phyloP scores from a whole-genome alignment of 92 coral and sea anemone genomes.

The Porites divaricata region DNA sequence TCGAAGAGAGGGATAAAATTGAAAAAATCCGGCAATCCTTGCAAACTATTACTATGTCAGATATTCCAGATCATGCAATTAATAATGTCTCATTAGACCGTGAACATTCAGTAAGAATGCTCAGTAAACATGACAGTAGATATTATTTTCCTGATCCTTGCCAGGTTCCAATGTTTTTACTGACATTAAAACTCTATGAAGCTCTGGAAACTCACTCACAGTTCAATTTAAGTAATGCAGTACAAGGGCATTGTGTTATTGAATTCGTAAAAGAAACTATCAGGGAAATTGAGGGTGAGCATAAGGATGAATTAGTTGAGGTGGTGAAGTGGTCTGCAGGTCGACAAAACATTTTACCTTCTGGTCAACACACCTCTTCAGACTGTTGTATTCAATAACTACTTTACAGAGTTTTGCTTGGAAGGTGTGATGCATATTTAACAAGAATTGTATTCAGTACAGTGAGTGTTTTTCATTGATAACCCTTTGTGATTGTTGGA shows the following conservation, averaged over 20 bases:
- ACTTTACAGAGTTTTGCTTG: too few species aligned
- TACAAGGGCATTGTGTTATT: neutral
- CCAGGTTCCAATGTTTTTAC: neutral
- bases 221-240: conserved; percentile 14
- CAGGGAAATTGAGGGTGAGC: neutral
- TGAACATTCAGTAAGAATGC: too few species aligned
- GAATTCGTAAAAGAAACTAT: neutral
- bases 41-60: neutral
- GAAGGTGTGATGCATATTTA: too few species aligned
- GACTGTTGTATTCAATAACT: too few species aligned
- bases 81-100: too few species aligned
- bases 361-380: neutral
- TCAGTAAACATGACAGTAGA: too few species aligned
- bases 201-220: conserved; percentile 28
- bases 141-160: too few species aligned
- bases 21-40: neutral
- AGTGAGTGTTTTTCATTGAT: too few species aligned
- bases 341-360: neutral
- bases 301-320: conserved; percentile 3
- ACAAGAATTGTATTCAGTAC: too few species aligned
- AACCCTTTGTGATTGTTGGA: too few species aligned
- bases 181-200: conserved; percentile 21
- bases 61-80: neutral
- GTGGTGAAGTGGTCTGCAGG: neutral
- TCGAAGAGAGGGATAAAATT: neutral